phyloP scores from a whole-genome alignment of 2,797 vertebrate species.

The Coreius guichenoti region DNA sequence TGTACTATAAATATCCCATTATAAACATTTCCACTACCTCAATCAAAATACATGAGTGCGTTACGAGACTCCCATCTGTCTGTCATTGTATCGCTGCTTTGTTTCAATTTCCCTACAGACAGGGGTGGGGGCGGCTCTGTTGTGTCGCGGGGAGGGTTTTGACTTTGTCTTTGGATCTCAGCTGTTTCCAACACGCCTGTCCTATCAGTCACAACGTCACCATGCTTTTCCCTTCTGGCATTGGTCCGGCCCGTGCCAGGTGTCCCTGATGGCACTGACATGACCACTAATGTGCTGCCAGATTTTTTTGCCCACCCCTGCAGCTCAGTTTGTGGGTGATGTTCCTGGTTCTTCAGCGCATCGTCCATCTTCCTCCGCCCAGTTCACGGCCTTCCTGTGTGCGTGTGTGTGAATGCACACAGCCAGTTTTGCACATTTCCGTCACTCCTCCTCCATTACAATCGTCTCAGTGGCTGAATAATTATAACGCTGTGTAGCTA shows the following conservation, averaged over 20 bases:
- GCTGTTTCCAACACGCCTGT: constrained; percentile 51
- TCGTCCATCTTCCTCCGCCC: constrained; percentile 46
- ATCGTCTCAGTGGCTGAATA: background rate
- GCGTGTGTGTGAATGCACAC: background rate
- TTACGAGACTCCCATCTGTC: constrained; percentile 41
- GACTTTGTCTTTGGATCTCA: constrained; percentile 60
- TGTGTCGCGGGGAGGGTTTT: constrained; percentile 44
- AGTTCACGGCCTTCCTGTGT: constrained; percentile 10
- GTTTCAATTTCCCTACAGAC: constrained; percentile 47
- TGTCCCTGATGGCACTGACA: constrained; percentile 64
- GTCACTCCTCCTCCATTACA: constrained; percentile 8
- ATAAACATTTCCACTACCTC: constrained; percentile 4
- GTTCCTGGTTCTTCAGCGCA: constrained; percentile 36
- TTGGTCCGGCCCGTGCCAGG: constrained; percentile 59
- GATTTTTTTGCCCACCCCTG: constrained; percentile 55
- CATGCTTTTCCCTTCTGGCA: constrained; percentile 16
- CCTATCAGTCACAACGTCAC: constrained; percentile 60
- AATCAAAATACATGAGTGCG: constrained; percentile 21
- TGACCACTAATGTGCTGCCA: constrained; percentile 61
- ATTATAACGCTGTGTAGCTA: constrained; percentile 26
- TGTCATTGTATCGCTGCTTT: constrained; percentile 46
- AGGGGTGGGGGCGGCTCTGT: constrained; percentile 20
- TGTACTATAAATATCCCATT: constrained; percentile 31
- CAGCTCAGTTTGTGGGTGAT: constrained; percentile 49
- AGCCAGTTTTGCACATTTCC: background rate